Evolutionary conservation across 1,140 invertebrate species (phyloP).

Genomic region (Drosophila nigromelanica): DNA sequence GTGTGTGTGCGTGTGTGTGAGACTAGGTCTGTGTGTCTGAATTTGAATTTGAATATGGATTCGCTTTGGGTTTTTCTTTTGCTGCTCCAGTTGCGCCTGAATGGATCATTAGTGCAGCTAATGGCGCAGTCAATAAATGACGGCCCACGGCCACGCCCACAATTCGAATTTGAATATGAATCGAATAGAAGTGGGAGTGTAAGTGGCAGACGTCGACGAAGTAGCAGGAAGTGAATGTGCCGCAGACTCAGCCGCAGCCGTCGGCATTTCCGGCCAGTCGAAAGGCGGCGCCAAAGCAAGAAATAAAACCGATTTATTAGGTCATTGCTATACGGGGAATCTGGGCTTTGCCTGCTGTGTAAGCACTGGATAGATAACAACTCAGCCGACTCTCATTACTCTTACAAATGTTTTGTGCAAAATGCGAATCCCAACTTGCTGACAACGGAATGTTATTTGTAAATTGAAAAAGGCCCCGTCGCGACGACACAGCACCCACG

Average conservation of each 20-base stretch:
- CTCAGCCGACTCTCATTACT: constrained; percentile 50
- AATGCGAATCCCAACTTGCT: constrained; percentile 59
- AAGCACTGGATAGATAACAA: constrained; percentile 53
- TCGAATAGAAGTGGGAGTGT: constrained; percentile 26
- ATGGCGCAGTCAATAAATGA: constrained; percentile 79
- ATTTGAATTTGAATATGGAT: constrained; percentile 56
- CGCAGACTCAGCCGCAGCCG: constrained; percentile 49
- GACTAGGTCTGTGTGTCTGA: constrained; percentile 28
- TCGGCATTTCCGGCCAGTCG: constrained; percentile 59
- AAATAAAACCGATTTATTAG: constrained; percentile 81
- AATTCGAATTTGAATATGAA: constrained; percentile 78
- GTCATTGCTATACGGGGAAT: constrained; percentile 50
- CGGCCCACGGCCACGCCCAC: constrained; percentile 59
- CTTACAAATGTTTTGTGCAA: constrained; percentile 58
- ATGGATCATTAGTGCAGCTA: constrained; percentile 82
- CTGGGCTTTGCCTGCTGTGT: constrained; percentile 38
- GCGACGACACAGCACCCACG: background rate
- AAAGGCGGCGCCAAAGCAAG: constrained; percentile 72
- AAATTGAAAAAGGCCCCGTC: constrained; percentile 56
- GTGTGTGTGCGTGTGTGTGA: constrained; percentile 19
- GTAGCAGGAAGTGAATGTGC: constrained; percentile 6
- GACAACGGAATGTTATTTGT: constrained; percentile 65
- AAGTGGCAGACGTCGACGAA: too few species aligned
- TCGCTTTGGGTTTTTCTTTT: constrained; percentile 41
- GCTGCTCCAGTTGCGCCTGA: constrained; percentile 54